phyloP scores from a whole-genome alignment of 2,113 vertebrate genomes.

The Eublepharis macularius region DNA sequence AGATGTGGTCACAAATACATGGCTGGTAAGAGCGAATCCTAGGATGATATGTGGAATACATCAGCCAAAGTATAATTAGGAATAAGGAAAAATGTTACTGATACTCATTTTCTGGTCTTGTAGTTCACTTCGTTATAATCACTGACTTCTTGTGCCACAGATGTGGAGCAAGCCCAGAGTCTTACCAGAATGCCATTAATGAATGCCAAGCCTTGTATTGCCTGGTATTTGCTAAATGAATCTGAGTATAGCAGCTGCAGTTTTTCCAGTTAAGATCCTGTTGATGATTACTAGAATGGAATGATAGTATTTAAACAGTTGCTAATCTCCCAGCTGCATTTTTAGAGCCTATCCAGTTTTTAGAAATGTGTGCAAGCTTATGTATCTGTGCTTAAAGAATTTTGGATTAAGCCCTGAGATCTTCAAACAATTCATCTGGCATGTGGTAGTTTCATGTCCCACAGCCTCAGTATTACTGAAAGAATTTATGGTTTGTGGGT shows the following conservation, averaged over 20 bases:
- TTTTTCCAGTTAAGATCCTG: background rate
- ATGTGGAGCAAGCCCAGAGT: background rate
- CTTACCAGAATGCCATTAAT: background rate
- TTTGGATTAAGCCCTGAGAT: background rate
- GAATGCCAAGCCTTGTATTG: background rate
- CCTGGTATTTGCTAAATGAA: background rate
- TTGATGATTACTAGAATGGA: background rate
- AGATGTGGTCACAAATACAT: constrained; percentile 94
- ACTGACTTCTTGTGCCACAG: background rate
- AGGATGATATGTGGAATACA: background rate
- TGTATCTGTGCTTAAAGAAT: background rate
- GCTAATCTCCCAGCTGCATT: background rate
- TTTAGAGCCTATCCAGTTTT: background rate
- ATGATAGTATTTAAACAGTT: background rate
- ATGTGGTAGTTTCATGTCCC: background rate
- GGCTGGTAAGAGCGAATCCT: constrained; percentile 87
- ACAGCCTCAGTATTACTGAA: background rate
- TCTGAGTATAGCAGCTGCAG: background rate
- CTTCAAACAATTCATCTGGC: background rate
- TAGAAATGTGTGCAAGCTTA: background rate
- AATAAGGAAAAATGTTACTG: background rate
- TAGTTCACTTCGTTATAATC: background rate
- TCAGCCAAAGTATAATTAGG: background rate
- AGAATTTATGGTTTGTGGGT: background rate
- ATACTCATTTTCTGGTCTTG: background rate